phyloP scores from a whole-genome alignment of 2,113 vertebrate species.

The Hucho hucho region DNA sequence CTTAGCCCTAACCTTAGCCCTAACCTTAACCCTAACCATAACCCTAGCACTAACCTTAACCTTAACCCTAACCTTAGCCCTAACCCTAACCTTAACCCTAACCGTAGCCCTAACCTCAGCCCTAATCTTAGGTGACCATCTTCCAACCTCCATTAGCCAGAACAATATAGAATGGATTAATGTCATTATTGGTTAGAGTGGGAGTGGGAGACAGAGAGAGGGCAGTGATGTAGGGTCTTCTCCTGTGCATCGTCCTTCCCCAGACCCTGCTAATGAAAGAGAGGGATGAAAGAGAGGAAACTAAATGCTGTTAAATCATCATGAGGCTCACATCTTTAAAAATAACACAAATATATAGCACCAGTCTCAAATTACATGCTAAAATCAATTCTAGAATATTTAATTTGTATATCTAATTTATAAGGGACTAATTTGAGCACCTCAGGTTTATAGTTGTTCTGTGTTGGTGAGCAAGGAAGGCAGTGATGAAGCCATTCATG shows the following conservation, averaged over 20 bases:
- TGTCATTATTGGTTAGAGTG: constrained; percentile 50
- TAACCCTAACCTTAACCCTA: too few relatives aligned
- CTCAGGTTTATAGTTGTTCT: constrained; percentile 39
- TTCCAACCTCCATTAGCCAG: constrained; percentile 6
- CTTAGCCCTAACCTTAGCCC: too few relatives aligned
- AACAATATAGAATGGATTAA: constrained; percentile 34
- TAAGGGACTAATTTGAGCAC: constrained; percentile 44
- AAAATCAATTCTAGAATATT: too few relatives aligned
- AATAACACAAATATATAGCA: background rate
- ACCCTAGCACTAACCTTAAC: too few relatives aligned
- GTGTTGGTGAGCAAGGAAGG: constrained; percentile 1
- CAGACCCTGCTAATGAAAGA: constrained; percentile 53
- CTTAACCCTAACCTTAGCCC: too few relatives aligned
- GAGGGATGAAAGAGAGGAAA: constrained; percentile 25
- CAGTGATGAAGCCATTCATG: constrained; percentile 52
- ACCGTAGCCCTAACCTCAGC: too few relatives aligned
- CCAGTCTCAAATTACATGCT: background rate
- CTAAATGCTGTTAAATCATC: constrained; percentile 64
- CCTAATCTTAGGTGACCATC: too few relatives aligned
- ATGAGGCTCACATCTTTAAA: background rate
- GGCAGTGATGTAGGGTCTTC: constrained; percentile 66
- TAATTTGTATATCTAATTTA: background rate
- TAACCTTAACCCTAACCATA: too few relatives aligned
- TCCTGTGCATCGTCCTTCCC: constrained; percentile 29
- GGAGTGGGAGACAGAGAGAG: constrained; percentile 37